phyloP scores from a whole-genome alignment of 1,140 invertebrate genomes.

The Tetragonula clypearis region DNA sequence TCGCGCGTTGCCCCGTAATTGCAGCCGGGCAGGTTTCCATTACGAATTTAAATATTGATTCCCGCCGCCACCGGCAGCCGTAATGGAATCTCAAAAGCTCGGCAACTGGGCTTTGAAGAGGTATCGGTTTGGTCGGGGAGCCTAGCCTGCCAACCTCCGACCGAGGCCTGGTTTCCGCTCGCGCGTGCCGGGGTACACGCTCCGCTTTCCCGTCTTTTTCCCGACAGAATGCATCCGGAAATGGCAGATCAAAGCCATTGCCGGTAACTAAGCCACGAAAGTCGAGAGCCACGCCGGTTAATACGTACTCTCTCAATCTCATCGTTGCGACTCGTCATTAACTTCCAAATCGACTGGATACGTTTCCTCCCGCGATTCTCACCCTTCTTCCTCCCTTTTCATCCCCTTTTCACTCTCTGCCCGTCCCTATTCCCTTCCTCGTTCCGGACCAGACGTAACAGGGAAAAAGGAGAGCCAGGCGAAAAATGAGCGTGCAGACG shows the following conservation, averaged over 20 bases:
- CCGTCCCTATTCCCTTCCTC: too few relatives aligned
- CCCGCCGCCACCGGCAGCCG: constrained; percentile 42
- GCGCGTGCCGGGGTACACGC: not conserved
- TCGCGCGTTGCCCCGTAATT: constrained; percentile 40
- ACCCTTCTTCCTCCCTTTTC: too few relatives aligned
- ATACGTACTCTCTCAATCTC: not conserved
- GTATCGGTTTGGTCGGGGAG: constrained; percentile 15
- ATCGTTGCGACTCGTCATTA: constrained; percentile 39
- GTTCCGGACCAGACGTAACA: too few relatives aligned
- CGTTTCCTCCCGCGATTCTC: not conserved
- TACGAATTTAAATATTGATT: constrained; percentile 78
- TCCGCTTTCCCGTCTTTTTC: constrained; percentile 11
- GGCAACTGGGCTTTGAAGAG: constrained; percentile 43
- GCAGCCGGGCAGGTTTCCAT: constrained; percentile 55
- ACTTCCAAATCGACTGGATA: constrained; percentile 2
- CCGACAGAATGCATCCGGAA: constrained; percentile 40
- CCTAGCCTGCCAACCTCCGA: not conserved
- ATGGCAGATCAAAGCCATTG: constrained; percentile 74
- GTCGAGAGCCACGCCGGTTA: constrained; percentile 37
- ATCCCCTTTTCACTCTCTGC: not conserved
- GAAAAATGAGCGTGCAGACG: not conserved
- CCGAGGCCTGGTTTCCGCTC: not conserved
- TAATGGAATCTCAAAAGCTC: constrained; percentile 71
- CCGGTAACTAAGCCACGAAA: constrained; percentile 59
- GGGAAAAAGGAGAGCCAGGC: too few relatives aligned